Conservation (phyloP, 1,140 invertebrate species). For the Meloidogyne exigua region DNA sequence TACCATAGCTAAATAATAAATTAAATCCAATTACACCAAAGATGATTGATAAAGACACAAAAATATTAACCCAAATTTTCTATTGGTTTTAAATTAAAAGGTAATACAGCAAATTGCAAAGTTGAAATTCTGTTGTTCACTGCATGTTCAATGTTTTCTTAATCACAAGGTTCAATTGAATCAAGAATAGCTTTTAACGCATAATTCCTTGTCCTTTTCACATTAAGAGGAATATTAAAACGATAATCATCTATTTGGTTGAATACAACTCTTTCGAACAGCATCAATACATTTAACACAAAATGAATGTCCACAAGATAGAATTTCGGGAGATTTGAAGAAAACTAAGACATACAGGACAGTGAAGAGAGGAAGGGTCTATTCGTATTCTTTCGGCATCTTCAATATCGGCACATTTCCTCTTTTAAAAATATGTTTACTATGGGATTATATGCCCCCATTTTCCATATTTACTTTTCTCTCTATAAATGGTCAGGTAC, state of each 20-base stretch:
- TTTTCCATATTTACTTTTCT: too few relatives aligned
- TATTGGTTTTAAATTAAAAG: not conserved
- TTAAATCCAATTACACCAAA: too few relatives aligned
- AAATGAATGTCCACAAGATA: slow-evolving; percentile 38
- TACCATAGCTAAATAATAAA: not conserved
- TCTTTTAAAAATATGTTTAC: not conserved
- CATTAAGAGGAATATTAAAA: not conserved
- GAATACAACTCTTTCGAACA: not conserved
- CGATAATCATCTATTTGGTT: slow-evolving; percentile 16
- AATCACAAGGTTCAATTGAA: slow-evolving; percentile 26
- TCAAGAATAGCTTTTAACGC: slow-evolving; percentile 33
- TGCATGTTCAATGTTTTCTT: not conserved
- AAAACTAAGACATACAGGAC: slow-evolving; percentile 35
- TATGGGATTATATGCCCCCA: too few relatives aligned
- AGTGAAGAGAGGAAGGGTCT: slow-evolving; percentile 39
- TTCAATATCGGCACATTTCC: slow-evolving; percentile 33
- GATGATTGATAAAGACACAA: too few relatives aligned
- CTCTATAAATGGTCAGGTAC: too few relatives aligned
- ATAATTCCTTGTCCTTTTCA: slow-evolving; percentile 16
- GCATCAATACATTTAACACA: slow-evolving; percentile 24
- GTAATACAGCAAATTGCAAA: slow-evolving; percentile 34
- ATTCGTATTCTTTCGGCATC: slow-evolving; percentile 38
- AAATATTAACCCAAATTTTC: not conserved
- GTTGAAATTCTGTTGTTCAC: slow-evolving; percentile 28
- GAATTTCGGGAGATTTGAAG: slow-evolving; percentile 23